A percentile compares a stretch with the other conserved stretches of the same genome.
Conservation (phyloP, 2,797 vertebrate species). For the Phoxinus dragarum region DNA sequence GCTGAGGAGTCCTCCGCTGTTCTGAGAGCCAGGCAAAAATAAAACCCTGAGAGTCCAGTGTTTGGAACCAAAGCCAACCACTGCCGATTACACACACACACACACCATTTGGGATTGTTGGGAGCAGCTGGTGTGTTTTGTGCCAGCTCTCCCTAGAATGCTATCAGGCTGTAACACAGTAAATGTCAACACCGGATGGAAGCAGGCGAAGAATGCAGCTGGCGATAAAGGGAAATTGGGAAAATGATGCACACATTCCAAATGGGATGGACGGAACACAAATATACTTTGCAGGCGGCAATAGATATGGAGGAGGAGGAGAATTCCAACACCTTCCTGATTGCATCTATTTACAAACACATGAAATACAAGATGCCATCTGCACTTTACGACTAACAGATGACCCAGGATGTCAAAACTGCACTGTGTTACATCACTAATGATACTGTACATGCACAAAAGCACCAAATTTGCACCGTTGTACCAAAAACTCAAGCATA, state of each 20-base stretch:
- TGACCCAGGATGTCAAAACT: slow-evolving; percentile 7
- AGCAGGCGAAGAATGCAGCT: slow-evolving; percentile 57
- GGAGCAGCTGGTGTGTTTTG: slow-evolving; percentile 72
- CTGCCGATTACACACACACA: slow-evolving; percentile 48
- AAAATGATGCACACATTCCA: slow-evolving; percentile 54
- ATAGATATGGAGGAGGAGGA: slow-evolving; percentile 1
- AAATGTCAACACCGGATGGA: slow-evolving; percentile 71
- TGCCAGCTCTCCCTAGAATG: slow-evolving; percentile 70
- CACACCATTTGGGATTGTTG: slow-evolving; percentile 58
- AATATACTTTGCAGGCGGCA: slow-evolving; percentile 18
- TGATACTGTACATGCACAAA: slow-evolving; percentile 7
- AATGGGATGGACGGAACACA: slow-evolving; percentile 2
- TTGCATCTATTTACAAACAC: slow-evolving; percentile 26
- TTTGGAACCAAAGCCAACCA: slow-evolving; percentile 64
- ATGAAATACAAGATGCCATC: slow-evolving; percentile 24
- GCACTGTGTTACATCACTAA: slow-evolving; percentile 17
- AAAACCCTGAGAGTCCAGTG: slow-evolving; percentile 62
- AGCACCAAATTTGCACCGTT: slow-evolving; percentile 35
- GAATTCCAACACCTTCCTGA: slow-evolving; percentile 37
- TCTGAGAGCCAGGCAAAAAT: slow-evolving; percentile 60
- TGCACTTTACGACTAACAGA: slow-evolving; percentile 13
- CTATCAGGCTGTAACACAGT: slow-evolving; percentile 66
- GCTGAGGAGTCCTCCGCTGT: slow-evolving; percentile 67
- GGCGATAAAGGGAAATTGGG: slow-evolving; percentile 61
- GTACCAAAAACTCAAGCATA: slow-evolving; percentile 48